Evolutionary conservation across 2,888 invertebrate species (phyloP), one percentile per base, ranked within the genome.

Genomic region (Ariolimax columbianus): DNA sequence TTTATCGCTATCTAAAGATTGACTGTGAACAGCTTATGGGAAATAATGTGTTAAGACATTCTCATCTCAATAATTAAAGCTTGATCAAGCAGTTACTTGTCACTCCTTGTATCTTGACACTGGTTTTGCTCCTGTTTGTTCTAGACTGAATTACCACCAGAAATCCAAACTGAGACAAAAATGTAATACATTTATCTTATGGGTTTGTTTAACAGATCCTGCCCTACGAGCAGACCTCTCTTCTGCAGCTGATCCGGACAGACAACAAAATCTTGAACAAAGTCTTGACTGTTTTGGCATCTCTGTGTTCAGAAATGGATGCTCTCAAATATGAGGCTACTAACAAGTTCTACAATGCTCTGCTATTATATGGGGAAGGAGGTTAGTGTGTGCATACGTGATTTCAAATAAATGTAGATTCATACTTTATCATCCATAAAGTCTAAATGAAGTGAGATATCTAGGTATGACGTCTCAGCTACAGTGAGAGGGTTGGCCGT

Each of bases 261-360:
- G 97, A 98, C 94, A 97, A 97, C 92, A 97, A 96, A 92, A 95
- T 96, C 78, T 95, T 98, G 73, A 95, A 95, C 90, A 95, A 95
- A 89, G 93, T 97, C 75, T 95, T 98, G 17, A 96, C 96, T 70
- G 97, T 97, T 0, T 95, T 98, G 86, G 96, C 96, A 30, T 96
- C 97, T 17, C 95, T 97, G 1, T 97, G 97, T 93, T 95, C 96
- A 89, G 98, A 98, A 95, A 96, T 97, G 86, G 95, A 95, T 83
- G 93, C 95, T 82, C 95, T 98, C 30, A 95, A 96, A 90, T 94
- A 94, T 82, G 96, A 97, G 93, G 96, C 97, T 17, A 95, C 95
- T 88, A 95, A 95, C 85, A 94, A 94, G 89, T 95, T 95, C 93
- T 96, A 96, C 89, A 94, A 95, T 86, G 95, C 95, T 85, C 94